Conservation (phyloP, 2,113 vertebrate species). For the Loxodonta africana region DNA sequence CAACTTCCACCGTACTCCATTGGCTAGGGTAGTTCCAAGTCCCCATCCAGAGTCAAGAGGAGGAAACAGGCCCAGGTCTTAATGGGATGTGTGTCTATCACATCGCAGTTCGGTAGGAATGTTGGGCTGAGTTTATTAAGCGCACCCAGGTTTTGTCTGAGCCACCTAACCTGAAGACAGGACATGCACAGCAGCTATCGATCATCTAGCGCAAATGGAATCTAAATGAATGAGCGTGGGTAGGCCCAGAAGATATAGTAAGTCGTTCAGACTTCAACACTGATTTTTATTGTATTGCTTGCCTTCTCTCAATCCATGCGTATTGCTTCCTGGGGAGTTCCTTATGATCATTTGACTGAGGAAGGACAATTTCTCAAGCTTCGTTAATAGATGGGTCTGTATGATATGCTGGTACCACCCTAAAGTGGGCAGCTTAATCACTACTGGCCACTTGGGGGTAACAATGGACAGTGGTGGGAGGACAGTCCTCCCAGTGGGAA, state of each 20-base stretch:
- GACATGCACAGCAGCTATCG: neutral
- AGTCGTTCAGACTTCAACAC: neutral
- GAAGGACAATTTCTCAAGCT: neutral
- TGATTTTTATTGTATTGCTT: neutral
- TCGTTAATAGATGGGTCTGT: neutral
- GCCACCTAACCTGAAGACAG: neutral
- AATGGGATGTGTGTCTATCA: too few relatives aligned
- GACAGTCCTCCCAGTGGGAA: neutral
- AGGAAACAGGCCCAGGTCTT: neutral
- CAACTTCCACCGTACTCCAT: neutral
- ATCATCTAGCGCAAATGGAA: neutral
- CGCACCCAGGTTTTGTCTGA: neutral
- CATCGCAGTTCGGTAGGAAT: neutral
- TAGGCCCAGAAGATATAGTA: neutral
- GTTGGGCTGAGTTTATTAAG: neutral
- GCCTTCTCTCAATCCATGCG: neutral
- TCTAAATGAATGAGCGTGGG: neutral
- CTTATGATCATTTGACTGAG: neutral
- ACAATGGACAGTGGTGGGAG: neutral
- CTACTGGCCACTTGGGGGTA: neutral
- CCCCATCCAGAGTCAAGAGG: neutral
- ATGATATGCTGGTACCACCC: neutral
- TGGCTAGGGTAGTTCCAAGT: neutral
- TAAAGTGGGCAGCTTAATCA: neutral
- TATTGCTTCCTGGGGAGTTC: neutral